Percentiles rank a stretch among this genome's conserved stretches.
Conservation (phyloP, 1,140 invertebrate species). For the Hypothenemus hampei region DNA sequence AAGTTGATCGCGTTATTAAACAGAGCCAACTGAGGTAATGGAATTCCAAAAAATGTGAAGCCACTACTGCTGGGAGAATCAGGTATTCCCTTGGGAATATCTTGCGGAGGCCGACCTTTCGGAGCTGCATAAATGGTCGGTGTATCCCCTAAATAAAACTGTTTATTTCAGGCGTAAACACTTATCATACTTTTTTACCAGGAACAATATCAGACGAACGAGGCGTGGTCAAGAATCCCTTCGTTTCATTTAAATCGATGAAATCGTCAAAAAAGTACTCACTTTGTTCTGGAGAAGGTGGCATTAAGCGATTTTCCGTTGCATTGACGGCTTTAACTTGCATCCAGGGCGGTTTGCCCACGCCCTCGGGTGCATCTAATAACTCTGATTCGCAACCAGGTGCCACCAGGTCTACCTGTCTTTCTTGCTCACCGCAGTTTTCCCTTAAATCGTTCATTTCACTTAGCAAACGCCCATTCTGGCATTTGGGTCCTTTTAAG, state of each 20-base stretch:
- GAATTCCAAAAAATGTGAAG: constrained; percentile 81
- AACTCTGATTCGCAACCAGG: constrained; percentile 61
- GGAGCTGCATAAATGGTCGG: constrained; percentile 62
- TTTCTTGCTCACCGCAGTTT: constrained; percentile 55
- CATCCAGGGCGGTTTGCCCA: constrained; percentile 44
- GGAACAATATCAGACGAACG: neutral
- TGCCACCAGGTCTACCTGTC: constrained; percentile 52
- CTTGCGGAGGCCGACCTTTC: constrained; percentile 49
- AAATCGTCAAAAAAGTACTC: constrained; percentile 81
- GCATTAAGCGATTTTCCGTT: constrained; percentile 43
- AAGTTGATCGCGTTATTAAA: constrained; percentile 46
- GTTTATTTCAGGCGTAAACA: neutral
- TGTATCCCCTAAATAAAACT: constrained; percentile 52
- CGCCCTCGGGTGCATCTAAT: constrained; percentile 47
- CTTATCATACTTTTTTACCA: neutral
- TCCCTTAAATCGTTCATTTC: constrained; percentile 62
- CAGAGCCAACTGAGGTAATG: constrained; percentile 65
- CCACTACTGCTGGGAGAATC: constrained; percentile 52
- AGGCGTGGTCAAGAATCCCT: neutral
- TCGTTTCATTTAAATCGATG: constrained; percentile 61
- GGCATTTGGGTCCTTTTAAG: constrained; percentile 65
- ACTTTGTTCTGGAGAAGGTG: constrained; percentile 61
- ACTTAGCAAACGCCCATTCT: constrained; percentile 66
- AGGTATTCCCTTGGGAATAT: constrained; percentile 42
- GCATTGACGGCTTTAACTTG: constrained; percentile 43